Conservation (phyloP, 2,888 invertebrate species). For the Amphipyra tragopoginis region DNA sequence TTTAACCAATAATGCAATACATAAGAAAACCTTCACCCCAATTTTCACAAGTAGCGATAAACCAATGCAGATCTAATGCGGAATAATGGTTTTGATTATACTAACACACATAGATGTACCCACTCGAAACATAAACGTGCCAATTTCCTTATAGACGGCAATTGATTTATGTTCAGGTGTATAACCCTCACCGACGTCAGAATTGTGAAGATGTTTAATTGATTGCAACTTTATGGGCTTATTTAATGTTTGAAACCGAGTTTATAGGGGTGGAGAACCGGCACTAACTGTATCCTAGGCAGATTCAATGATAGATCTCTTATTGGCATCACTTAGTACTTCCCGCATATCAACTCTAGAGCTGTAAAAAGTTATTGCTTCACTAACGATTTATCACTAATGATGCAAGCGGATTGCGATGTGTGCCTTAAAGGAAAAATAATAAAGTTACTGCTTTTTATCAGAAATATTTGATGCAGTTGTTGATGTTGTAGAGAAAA, state of each 20-base stretch:
- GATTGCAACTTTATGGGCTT: conserved; percentile 66
- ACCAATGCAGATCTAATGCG: conserved; percentile 24
- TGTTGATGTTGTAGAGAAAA: too few relatives aligned
- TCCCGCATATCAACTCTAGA: conserved; percentile 62
- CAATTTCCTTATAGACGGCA: conserved; percentile 67
- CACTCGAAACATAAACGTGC: conserved; percentile 60
- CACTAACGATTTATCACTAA: conserved; percentile 66
- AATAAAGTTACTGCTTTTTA: conserved; percentile 19
- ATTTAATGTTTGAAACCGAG: conserved; percentile 62
- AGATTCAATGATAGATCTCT: conserved; percentile 61
- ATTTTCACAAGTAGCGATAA: background rate
- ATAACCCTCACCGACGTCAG: conserved; percentile 56
- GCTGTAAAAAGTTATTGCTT: conserved; percentile 66
- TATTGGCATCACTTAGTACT: conserved; percentile 61
- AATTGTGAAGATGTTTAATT: conserved; percentile 67
- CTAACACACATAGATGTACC: conserved; percentile 23
- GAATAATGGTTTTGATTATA: conserved; percentile 25
- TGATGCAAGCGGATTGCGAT: conserved; percentile 47
- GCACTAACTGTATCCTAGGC: conserved; percentile 53
- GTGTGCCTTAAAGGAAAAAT: conserved; percentile 23
- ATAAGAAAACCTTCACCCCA: background rate
- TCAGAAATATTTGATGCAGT: conserved; percentile 17
- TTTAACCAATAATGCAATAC: background rate
- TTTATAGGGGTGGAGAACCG: conserved; percentile 60
- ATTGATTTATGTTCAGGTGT: conserved; percentile 65